phyloP scores from a whole-genome alignment of 2,113 vertebrate genomes.

The Spilogale gracilis region DNA sequence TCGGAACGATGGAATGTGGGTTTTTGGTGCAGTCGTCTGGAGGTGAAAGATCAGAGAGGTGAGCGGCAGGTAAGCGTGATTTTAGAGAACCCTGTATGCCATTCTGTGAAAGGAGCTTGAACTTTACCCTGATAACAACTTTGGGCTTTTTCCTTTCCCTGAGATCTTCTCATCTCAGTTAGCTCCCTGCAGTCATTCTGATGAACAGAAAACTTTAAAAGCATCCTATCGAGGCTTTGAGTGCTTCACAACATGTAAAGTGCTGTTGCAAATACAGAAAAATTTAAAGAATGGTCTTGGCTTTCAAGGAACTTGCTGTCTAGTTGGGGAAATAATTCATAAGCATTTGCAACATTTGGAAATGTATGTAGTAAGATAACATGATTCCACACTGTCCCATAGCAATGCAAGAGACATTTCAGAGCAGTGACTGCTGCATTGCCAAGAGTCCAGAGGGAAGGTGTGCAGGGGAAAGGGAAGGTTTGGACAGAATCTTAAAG shows the following conservation, averaged over 20 bases:
- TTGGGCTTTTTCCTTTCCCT: not conserved
- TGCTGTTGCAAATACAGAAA: not conserved
- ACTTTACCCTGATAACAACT: not conserved
- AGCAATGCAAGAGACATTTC: not conserved
- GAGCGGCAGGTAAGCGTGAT: accelerated
- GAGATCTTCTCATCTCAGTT: constrained; percentile 5
- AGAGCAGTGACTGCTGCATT: not conserved
- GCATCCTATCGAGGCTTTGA: not conserved
- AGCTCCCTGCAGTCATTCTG: not conserved
- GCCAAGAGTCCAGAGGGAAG: not conserved
- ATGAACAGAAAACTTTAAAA: not conserved
- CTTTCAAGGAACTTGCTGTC: not conserved
- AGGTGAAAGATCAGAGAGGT: not conserved
- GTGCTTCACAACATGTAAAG: not conserved
- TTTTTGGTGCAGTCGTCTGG: not conserved
- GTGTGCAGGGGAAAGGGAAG: not conserved
- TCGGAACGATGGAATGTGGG: not conserved
- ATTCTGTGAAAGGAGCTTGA: not conserved
- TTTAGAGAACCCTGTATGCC: not conserved
- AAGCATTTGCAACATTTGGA: not conserved
- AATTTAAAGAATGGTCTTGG: not conserved
- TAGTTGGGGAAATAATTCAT: not conserved
- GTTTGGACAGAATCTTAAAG: not conserved
- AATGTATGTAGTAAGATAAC: not conserved
- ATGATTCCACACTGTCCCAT: too few species aligned